A percentile compares a stretch with the other conserved stretches of the same genome.
Conservation (phyloP, 2,888 invertebrate genomes). For the Horisme vitalbata region DNA sequence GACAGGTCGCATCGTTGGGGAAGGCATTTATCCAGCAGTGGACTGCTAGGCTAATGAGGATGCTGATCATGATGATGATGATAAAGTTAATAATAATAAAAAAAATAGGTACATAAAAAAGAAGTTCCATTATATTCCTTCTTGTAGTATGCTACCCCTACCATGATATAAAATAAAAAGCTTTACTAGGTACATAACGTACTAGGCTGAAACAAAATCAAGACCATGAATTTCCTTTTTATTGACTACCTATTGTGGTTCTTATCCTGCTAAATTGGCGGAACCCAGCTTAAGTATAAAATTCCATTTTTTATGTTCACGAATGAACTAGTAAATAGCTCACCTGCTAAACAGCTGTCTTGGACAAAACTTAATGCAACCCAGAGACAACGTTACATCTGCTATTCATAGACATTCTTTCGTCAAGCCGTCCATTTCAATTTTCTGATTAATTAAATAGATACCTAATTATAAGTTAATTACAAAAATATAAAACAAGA, state of each 20-base stretch:
- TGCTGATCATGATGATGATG: no score
- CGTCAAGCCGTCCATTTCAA: constrained; percentile 7
- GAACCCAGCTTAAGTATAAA: constrained; percentile 19
- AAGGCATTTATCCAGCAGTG: no score
- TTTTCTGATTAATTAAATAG: constrained; percentile 22
- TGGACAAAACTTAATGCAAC: constrained; percentile 19
- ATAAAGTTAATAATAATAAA: no score
- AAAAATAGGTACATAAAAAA: no score
- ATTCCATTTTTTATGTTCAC: constrained; percentile 20
- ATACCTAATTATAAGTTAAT: constrained; percentile 4
- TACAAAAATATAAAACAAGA: neutral
- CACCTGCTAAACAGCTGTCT: constrained; percentile 26
- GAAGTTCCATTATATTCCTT: no score
- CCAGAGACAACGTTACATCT: constrained; percentile 22
- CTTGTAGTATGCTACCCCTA: no score
- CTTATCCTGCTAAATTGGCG: constrained; percentile 20
- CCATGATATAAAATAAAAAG: no score
- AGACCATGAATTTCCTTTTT: neutral
- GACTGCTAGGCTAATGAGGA: no score
- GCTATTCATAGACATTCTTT: constrained; percentile 19
- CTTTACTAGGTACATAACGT: no score
- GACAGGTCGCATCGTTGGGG: no score
- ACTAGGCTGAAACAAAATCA: no score
- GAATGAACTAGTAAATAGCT: constrained; percentile 20
- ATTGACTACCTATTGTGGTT: constrained; percentile 4